Evolutionary conservation across 2,888 invertebrate species (phyloP).

Genomic region (Harpagoxenus sublaevis): DNA sequence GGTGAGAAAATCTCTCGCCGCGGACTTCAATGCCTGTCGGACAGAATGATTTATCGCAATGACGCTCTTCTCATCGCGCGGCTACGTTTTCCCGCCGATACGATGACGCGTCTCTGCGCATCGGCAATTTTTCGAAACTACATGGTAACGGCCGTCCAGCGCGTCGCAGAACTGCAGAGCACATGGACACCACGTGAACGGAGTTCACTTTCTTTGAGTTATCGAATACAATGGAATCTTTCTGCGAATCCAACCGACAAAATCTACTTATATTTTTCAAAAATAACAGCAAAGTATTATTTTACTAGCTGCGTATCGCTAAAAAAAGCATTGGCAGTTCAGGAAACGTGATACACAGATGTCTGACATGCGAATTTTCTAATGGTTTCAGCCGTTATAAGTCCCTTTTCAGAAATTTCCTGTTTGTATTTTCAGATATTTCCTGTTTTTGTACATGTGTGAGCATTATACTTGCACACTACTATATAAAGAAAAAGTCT

Average conservation of each 20-base stretch:
- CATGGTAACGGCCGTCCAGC: neutral
- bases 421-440: neutral
- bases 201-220: neutral
- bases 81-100: slow-evolving; percentile 30
- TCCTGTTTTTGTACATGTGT: neutral
- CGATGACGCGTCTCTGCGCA: neutral
- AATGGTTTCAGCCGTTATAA: neutral
- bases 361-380: neutral
- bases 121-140: neutral
- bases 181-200: slow-evolving; percentile 8
- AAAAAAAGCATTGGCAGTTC: neutral
- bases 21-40: slow-evolving; percentile 81
- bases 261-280: neutral
- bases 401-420: neutral
- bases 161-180: neutral
- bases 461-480: neutral
- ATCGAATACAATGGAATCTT: neutral
- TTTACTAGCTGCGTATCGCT: neutral
- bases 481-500: neutral
- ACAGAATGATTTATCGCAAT: slow-evolving; percentile 82
- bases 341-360: neutral
- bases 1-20: slow-evolving; percentile 77
- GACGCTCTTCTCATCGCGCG: slow-evolving; percentile 72
- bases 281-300: neutral
- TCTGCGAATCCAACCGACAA: neutral